These are phyloP conservation scores for Sebastes trivittatus DNA, from an alignment of 2,797 vertebrate species.

Conservation along the genomic window DNA sequence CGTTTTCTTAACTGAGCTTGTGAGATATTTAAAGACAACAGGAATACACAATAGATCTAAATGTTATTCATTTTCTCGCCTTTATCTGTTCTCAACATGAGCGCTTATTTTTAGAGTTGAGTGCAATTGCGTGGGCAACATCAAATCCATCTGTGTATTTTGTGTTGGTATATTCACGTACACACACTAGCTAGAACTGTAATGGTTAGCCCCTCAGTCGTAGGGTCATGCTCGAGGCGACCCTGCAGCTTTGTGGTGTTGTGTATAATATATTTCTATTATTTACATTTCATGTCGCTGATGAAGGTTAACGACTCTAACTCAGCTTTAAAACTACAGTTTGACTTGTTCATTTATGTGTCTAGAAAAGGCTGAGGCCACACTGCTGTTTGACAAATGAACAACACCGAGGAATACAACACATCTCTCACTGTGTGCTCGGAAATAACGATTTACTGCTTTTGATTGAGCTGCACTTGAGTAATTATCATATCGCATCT, in stretches of 20 bases:
- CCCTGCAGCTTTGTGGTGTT: neutral
- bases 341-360: neutral
- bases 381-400: neutral
- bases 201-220: neutral
- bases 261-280: neutral
- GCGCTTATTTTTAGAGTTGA: neutral
- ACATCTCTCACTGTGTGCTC: neutral
- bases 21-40: neutral
- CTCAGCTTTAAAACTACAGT: neutral
- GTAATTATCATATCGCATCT: neutral
- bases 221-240: neutral
- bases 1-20: neutral
- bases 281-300: neutral
- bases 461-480: neutral
- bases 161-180: neutral
- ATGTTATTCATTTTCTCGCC: neutral
- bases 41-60: neutral
- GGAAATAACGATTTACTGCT: neutral
- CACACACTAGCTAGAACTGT: neutral
- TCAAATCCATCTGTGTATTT: neutral
- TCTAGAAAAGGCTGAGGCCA: neutral
- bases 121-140: neutral
- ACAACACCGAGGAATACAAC: neutral
- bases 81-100: neutral
- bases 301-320: neutral